Percentiles rank a stretch among this genome's conserved stretches.
These are phyloP conservation scores for Apotomis capreana DNA, from an alignment of 2,888 invertebrate species.

Conservation along the genomic window DNA sequence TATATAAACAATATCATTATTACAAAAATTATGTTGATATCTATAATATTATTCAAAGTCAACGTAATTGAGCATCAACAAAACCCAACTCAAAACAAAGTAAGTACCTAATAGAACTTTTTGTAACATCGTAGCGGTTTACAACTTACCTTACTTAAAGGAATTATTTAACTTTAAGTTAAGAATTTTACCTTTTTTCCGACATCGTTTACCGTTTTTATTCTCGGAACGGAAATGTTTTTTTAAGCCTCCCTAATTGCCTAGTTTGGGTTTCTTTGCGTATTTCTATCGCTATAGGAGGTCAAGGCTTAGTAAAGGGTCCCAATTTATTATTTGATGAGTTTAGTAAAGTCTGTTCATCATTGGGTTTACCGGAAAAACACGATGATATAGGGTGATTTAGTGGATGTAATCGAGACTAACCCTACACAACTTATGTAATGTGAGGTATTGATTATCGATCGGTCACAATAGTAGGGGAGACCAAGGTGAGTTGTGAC, in stretches of 20 bases:
- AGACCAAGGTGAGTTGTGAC: too few species aligned
- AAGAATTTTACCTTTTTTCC: slow-evolving; percentile 11
- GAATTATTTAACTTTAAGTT: slow-evolving; percentile 21
- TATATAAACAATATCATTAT: too few species aligned
- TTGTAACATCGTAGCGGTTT: background rate
- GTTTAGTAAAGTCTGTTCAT: background rate
- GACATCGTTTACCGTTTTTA: slow-evolving; percentile 28
- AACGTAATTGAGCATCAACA: too few species aligned
- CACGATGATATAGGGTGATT: too few species aligned
- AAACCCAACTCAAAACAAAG: too few species aligned
- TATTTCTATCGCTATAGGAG: background rate
- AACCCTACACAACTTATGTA: too few species aligned
- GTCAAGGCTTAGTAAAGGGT: background rate
- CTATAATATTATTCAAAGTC: too few species aligned
- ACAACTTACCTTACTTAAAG: slow-evolving; percentile 13
- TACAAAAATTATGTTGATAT: too few species aligned
- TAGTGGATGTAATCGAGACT: too few species aligned
- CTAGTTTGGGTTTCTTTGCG: slow-evolving; percentile 11
- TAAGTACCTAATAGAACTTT: background rate
- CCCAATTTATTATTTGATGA: background rate
- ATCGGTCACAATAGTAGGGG: too few species aligned
- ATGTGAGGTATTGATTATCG: too few species aligned
- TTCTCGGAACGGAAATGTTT: slow-evolving; percentile 15
- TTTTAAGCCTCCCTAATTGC: slow-evolving; percentile 18
- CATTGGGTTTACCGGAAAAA: background rate